Evolutionary conservation across 2,797 vertebrate species (phyloP).

Genomic region (Morelia viridis): DNA sequence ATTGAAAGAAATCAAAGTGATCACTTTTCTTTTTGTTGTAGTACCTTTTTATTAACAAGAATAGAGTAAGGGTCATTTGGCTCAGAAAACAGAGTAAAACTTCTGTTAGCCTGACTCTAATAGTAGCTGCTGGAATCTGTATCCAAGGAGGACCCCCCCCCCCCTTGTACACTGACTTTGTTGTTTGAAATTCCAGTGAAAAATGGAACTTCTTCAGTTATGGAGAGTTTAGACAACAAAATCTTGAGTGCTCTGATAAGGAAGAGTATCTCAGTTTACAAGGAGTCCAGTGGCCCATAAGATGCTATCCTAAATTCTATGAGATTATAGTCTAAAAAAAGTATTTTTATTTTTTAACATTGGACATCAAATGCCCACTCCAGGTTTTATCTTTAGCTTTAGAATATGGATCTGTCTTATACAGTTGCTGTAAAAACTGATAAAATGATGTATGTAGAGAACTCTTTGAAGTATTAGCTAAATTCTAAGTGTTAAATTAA

Average conservation of each 20-base stretch:
- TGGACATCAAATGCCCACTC: background rate
- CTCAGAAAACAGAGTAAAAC: background rate
- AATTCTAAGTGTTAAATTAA: background rate
- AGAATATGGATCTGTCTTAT: background rate
- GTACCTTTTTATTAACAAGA: background rate
- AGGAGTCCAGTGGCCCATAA: background rate
- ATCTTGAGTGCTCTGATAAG: background rate
- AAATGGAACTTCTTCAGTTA: background rate
- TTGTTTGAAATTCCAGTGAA: background rate
- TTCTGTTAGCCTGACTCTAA: background rate
- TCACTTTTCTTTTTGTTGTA: background rate
- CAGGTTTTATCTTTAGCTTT: background rate
- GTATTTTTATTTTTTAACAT: background rate
- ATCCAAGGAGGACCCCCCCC: background rate
- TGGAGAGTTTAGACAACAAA: background rate
- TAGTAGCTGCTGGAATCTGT: background rate
- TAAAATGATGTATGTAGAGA: background rate
- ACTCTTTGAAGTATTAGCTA: background rate
- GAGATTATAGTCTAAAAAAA: background rate
- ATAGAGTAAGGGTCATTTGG: background rate
- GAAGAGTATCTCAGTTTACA: background rate
- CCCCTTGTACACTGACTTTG: background rate
- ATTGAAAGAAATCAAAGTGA: background rate
- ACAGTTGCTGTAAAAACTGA: background rate
- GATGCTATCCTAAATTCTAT: background rate